A percentile compares a stretch with the other conserved stretches of the same genome.
phyloP scores from a whole-genome alignment of 2,888 invertebrate species.

The Agelastica alni region DNA sequence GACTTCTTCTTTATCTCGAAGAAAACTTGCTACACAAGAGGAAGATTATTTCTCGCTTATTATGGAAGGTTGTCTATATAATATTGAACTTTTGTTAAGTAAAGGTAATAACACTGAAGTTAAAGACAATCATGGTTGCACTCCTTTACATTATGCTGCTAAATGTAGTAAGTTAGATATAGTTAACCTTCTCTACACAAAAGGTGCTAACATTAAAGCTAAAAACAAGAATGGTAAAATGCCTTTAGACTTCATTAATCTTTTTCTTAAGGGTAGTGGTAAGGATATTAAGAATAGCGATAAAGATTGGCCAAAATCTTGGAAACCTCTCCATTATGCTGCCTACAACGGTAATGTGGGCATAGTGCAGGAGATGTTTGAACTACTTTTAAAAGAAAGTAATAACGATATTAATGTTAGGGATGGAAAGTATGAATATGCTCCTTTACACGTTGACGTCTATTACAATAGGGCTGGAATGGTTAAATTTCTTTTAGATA shows the following conservation, averaged over 20 bases:
- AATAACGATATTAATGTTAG: neutral
- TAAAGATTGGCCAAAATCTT: neutral
- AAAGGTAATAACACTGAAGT: neutral
- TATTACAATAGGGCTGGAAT: too few relatives aligned
- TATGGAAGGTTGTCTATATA: neutral
- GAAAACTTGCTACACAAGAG: too few relatives aligned
- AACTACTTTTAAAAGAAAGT: neutral
- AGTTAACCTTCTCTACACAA: neutral
- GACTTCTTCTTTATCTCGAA: too few relatives aligned
- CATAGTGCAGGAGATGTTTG: too few relatives aligned
- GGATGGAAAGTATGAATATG: neutral
- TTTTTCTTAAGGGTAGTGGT: neutral
- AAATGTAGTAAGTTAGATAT: neutral
- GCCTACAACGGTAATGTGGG: neutral
- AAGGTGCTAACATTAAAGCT: neutral
- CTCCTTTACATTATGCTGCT: neutral
- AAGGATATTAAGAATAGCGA: neutral
- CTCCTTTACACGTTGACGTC: too few relatives aligned
- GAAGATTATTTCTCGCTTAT: too few relatives aligned
- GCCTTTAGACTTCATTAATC: neutral
- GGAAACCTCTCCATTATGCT: neutral
- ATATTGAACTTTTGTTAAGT: neutral
- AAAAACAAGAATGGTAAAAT: neutral
- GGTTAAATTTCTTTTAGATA: neutral
- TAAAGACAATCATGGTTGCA: neutral